Conservation (phyloP, 2,888 invertebrate species). For the Pachydiplax longipennis region DNA sequence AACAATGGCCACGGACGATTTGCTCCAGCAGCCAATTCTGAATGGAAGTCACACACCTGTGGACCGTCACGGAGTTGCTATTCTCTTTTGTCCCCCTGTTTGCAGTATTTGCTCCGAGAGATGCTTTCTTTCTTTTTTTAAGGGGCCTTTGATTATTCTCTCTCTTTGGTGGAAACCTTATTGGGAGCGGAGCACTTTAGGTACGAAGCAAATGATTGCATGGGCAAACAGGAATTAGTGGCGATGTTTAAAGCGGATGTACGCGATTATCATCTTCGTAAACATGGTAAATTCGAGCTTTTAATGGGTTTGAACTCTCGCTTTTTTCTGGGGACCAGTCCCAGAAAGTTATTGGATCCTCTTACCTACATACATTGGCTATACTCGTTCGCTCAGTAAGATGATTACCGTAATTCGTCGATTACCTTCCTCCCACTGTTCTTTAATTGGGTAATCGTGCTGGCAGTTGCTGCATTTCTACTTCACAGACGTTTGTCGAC, state of each 20-base stretch:
- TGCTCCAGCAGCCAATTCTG: not conserved
- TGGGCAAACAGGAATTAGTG: not conserved
- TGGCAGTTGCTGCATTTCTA: too few relatives aligned
- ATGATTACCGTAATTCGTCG: too few relatives aligned
- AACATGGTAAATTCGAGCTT: too few relatives aligned
- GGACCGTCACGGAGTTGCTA: not conserved
- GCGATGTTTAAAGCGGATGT: not conserved
- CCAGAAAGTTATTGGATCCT: too few relatives aligned
- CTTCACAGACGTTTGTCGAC: too few relatives aligned
- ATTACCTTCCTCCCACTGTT: too few relatives aligned
- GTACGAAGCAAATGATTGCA: not conserved
- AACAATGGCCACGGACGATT: not conserved
- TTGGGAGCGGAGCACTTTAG: not conserved
- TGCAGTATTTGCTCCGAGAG: not conserved
- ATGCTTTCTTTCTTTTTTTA: not conserved
- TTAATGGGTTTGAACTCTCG: too few relatives aligned
- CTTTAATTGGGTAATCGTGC: too few relatives aligned
- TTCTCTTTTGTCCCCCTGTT: not conserved
- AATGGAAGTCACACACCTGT: not conserved
- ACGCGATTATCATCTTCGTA: too few relatives aligned
- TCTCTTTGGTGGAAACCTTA: not conserved
- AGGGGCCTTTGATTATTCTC: not conserved
- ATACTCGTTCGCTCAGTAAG: too few relatives aligned
- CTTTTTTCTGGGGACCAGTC: too few relatives aligned
- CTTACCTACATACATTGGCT: too few relatives aligned